Percentiles rank a stretch among this genome's conserved stretches.
Evolutionary conservation across 2,888 invertebrate genomes (phyloP).

Genomic region (Siphlonurus alternatus): DNA sequence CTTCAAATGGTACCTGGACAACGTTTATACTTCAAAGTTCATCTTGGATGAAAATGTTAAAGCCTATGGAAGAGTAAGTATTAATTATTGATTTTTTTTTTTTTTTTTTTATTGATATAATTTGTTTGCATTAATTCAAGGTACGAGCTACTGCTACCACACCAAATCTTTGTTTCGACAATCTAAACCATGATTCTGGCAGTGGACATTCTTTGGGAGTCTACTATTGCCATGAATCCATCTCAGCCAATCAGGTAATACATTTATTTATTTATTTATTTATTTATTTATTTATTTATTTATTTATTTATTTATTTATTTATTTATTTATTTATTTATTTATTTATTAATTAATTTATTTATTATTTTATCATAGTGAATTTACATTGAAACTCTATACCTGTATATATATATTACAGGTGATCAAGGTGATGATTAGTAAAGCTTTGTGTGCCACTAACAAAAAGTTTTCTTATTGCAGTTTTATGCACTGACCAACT

Average conservation of each 20-base stretch:
- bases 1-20: slow-evolving; percentile 84
- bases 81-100: slow-evolving; percentile 15
- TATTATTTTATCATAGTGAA: too few species aligned
- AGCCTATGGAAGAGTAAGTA: slow-evolving; percentile 49
- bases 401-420: too few species aligned
- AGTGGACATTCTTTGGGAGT: slow-evolving; percentile 53
- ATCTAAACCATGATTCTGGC: slow-evolving; percentile 48
- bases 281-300: too few species aligned
- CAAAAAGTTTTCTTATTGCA: too few species aligned
- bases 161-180: slow-evolving; percentile 53
- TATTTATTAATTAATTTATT: too few species aligned
- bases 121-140: not conserved
- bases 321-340: too few species aligned
- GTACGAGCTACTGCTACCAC: not conserved
- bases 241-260: slow-evolving; percentile 42
- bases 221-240: slow-evolving; percentile 51
- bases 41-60: slow-evolving; percentile 66
- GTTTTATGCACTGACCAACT: slow-evolving; percentile 53
- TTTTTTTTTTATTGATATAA: not conserved
- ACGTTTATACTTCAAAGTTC: slow-evolving; percentile 81
- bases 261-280: slow-evolving; percentile 1
- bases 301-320: too few species aligned
- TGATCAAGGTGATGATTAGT: too few species aligned
- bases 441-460: too few species aligned
- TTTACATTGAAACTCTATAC: too few species aligned